Evolutionary conservation across 1,140 invertebrate species (phyloP).

Genomic region (Drosophila santomea): DNA sequence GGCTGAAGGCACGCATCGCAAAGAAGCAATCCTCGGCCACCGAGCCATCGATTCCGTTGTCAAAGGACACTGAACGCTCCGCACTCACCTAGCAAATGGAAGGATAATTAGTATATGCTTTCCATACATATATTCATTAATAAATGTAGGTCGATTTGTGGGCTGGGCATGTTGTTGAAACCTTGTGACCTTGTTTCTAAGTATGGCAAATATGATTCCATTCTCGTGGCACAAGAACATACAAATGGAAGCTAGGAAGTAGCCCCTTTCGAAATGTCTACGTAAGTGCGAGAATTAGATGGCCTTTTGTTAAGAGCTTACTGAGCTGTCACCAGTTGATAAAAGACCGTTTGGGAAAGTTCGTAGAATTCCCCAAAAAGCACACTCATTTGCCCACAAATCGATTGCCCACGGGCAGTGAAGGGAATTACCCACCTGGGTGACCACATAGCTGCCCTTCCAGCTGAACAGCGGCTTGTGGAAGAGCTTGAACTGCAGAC

Average conservation of each 20-base stretch:
- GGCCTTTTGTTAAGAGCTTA: neutral
- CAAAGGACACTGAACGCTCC: constrained; percentile 96
- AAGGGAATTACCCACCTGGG: constrained; percentile 88
- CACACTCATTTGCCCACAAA: neutral
- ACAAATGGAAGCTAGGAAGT: no score
- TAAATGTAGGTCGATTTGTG: neutral
- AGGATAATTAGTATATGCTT: neutral
- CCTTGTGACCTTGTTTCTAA: no score
- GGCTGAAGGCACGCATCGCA: constrained; percentile 95
- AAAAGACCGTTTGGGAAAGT: neutral
- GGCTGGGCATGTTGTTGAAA: neutral
- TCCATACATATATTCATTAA: neutral
- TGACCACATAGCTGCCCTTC: constrained; percentile 98
- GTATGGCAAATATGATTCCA: no score
- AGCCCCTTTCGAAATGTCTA: neutral
- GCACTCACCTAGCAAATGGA: constrained; percentile 89
- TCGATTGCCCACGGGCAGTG: neutral
- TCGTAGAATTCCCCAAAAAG: neutral
- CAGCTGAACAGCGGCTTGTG: constrained; percentile 98
- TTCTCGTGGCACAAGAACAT: no score
- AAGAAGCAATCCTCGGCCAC: constrained; percentile 99
- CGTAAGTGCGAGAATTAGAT: neutral
- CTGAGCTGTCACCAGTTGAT: neutral
- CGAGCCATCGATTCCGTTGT: constrained; percentile 97
- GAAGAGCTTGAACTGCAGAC: constrained; percentile 96